Evolutionary conservation across 2,888 invertebrate genomes (phyloP).

Genomic region (Lacanobia oleracea): DNA sequence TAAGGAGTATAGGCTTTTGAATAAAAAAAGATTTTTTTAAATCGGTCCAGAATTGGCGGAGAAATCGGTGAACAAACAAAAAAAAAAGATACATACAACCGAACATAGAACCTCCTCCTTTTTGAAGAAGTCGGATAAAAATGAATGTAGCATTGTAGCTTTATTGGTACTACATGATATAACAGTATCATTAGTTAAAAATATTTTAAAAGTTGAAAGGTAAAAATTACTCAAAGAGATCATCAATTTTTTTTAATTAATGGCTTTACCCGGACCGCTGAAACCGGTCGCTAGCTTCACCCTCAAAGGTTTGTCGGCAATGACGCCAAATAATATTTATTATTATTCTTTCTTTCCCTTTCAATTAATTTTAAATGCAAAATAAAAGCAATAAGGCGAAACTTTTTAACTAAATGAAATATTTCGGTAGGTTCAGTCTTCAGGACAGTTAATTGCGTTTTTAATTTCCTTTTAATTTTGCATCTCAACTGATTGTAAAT

Average conservation of each 20-base stretch:
- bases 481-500: background rate
- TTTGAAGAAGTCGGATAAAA: no score
- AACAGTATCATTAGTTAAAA: background rate
- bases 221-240: constrained; percentile 49
- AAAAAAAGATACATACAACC: no score
- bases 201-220: background rate
- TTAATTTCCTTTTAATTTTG: constrained; percentile 14
- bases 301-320: constrained; percentile 38
- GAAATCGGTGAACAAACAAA: no score
- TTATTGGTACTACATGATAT: no score
- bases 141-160: no score
- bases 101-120: no score
- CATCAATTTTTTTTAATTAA: constrained; percentile 37
- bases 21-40: no score
- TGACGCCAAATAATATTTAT: constrained; percentile 40
- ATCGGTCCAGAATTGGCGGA: no score
- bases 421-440: constrained; percentile 28
- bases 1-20: no score
- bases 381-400: constrained; percentile 43
- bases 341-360: constrained; percentile 52
- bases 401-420: constrained; percentile 29
- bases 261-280: constrained; percentile 11
- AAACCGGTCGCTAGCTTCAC: constrained; percentile 40
- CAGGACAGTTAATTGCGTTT: constrained; percentile 21
- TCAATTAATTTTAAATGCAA: constrained; percentile 53